A percentile compares a stretch with the other conserved stretches of the same genome.
phyloP scores from a whole-genome alignment of 2,797 vertebrate genomes.

The Parauchenoglanis punctatus region DNA sequence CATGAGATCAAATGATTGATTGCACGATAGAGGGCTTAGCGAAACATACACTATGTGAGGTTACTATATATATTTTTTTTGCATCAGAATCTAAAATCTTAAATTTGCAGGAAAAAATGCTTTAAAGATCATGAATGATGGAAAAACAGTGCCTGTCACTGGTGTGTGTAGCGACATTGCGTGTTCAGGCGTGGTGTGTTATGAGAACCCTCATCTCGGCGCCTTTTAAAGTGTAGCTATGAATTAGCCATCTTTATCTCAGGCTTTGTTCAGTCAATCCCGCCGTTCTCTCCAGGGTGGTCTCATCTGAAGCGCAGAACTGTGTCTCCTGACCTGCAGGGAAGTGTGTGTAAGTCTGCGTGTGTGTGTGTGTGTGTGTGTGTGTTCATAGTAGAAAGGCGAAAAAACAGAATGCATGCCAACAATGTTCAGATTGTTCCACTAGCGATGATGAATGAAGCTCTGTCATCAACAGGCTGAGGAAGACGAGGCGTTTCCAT shows the following conservation, averaged over 20 bases:
- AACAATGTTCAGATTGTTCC: constrained; percentile 58
- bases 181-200: constrained; percentile 38
- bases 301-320: constrained; percentile 54
- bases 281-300: constrained; percentile 51
- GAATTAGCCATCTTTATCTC: constrained; percentile 51
- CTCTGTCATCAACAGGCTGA: constrained; percentile 43
- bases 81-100: neutral
- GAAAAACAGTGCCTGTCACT: neutral
- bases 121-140: neutral
- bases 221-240: constrained; percentile 54
- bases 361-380: constrained; percentile 27
- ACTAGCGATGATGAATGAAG: constrained; percentile 49
- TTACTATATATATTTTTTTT: too few species aligned
- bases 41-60: neutral
- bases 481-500: constrained; percentile 41
- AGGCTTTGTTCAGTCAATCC: constrained; percentile 47
- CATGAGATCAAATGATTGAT: constrained; percentile 9
- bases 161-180: constrained; percentile 7
- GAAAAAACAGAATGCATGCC: constrained; percentile 55
- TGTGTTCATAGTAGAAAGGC: constrained; percentile 35
- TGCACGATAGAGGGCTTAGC: neutral
- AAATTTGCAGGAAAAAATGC: neutral
- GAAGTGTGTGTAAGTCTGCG: constrained; percentile 44
- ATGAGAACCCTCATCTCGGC: constrained; percentile 45
- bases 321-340: constrained; percentile 50